Percentiles rank a stretch among this genome's conserved stretches.
Evolutionary conservation across 2,113 vertebrate species (phyloP).

Genomic region (Ondatra zibethicus): DNA sequence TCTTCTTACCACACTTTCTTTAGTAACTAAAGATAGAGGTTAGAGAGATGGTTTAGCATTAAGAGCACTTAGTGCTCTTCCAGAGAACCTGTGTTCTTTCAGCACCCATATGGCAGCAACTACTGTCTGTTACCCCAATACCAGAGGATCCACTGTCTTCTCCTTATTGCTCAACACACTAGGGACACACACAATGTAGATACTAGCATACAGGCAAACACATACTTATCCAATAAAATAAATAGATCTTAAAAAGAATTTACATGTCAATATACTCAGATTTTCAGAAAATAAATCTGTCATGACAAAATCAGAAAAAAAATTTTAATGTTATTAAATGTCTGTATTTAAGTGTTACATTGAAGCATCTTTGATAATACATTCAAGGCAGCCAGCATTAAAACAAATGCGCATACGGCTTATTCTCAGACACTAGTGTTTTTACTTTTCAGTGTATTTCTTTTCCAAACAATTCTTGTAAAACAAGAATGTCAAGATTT

Average conservation of each 20-base stretch:
- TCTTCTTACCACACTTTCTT: not conserved
- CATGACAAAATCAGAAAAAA: not conserved
- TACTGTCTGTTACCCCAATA: not conserved
- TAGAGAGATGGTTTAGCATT: not conserved
- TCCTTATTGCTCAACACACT: not conserved
- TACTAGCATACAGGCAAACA: not conserved
- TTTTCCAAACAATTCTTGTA: not conserved
- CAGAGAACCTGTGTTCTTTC: not conserved
- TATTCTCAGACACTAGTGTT: not conserved
- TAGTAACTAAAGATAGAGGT: not conserved
- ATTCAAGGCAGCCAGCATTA: not conserved
- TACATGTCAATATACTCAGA: not conserved
- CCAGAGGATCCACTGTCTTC: not conserved
- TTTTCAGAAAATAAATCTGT: not conserved
- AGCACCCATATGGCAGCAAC: not conserved
- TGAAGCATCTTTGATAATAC: not conserved
- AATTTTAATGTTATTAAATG: not conserved
- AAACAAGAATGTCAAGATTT: not conserved
- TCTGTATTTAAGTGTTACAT: not conserved
- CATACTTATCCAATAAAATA: not conserved
- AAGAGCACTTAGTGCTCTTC: not conserved
- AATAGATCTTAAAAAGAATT: not conserved
- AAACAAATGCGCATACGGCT: not conserved
- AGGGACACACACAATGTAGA: not conserved
- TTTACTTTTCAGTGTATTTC: not conserved